Evolutionary conservation across 2,113 vertebrate species (phyloP).

Genomic region (Anolis sagrei): DNA sequence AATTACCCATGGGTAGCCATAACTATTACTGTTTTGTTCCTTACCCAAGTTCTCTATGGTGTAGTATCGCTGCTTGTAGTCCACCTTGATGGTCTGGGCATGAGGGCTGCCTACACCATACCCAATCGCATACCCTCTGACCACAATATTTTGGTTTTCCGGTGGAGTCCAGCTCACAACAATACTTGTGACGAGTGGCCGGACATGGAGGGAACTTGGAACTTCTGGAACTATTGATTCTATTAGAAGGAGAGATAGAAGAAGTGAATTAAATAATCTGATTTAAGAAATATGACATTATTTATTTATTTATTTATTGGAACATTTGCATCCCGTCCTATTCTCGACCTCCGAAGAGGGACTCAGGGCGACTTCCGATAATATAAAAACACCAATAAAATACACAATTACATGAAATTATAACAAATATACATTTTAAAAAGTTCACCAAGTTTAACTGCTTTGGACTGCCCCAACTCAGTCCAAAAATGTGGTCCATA

Average conservation of each 20-base stretch:
- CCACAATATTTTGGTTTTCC: constrained; percentile 96
- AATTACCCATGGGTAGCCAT: neutral
- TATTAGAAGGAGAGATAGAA: constrained; percentile 59
- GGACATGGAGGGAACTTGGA: constrained; percentile 95
- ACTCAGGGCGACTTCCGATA: too few relatives aligned
- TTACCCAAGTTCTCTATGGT: constrained; percentile 95
- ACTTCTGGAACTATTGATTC: constrained; percentile 93
- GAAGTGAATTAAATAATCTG: neutral
- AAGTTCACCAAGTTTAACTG: too few relatives aligned
- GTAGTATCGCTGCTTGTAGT: constrained; percentile 98
- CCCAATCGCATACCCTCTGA: constrained; percentile 93
- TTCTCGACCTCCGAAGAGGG: too few relatives aligned
- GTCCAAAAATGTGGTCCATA: too few relatives aligned
- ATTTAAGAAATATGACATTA: neutral
- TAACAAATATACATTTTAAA: too few relatives aligned
- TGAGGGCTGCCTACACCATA: constrained; percentile 97
- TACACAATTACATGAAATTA: too few relatives aligned
- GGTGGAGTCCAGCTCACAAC: constrained; percentile 99
- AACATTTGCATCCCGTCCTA: too few relatives aligned
- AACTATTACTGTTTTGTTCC: neutral
- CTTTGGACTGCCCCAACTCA: too few relatives aligned
- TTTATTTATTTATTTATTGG: too few relatives aligned
- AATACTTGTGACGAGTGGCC: constrained; percentile 93
- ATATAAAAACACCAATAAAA: too few relatives aligned
- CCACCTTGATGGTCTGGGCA: constrained; percentile 94